Conservation (phyloP, 1,140 invertebrate species). For the Araneus ventricosus region DNA sequence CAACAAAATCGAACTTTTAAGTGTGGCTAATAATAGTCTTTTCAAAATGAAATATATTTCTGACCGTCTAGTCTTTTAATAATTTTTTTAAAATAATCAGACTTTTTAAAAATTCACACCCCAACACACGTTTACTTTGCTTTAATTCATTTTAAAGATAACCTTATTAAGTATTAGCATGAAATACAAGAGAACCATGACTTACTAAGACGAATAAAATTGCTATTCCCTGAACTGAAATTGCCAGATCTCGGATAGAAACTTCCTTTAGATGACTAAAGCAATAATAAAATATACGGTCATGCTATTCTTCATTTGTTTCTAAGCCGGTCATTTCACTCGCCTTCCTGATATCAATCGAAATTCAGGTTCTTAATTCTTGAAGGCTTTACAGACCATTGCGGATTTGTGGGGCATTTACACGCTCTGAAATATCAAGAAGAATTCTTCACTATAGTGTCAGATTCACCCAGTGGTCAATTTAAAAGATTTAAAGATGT, state of each 20-base stretch:
- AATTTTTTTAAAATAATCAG: no score
- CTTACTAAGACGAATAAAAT: neutral
- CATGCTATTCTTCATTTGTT: neutral
- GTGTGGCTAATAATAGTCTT: no score
- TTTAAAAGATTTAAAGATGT: constrained; percentile 7
- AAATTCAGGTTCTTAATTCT: neutral
- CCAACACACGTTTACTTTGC: no score
- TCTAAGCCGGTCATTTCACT: constrained; percentile 11
- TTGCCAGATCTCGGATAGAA: neutral
- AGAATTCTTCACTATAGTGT: neutral
- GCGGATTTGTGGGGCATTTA: neutral
- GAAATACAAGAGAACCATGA: no score
- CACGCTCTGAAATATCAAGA: neutral
- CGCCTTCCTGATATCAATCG: neutral
- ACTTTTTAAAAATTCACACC: no score
- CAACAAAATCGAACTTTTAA: no score
- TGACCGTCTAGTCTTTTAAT: no score
- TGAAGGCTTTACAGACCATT: neutral
- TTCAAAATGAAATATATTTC: no score
- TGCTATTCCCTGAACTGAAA: neutral
- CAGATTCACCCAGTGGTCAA: neutral
- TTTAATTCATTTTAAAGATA: no score
- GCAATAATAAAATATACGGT: neutral
- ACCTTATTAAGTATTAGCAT: no score
- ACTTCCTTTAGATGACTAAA: neutral